These are phyloP conservation scores for Zophobas morio DNA, from an alignment of 1,140 invertebrate species.

Conservation along the genomic window DNA sequence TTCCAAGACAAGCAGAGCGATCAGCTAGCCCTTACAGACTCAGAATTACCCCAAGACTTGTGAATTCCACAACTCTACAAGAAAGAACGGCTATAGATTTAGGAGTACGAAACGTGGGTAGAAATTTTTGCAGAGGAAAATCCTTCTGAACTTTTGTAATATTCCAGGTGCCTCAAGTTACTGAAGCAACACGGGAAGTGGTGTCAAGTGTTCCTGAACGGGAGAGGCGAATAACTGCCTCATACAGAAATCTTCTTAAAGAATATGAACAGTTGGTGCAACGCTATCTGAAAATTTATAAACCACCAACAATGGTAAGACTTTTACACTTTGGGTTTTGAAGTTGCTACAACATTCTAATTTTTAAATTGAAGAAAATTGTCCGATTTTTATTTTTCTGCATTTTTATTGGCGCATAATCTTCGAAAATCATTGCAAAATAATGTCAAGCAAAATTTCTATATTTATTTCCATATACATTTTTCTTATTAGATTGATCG, in stretches of 20 bases:
- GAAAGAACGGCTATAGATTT: conserved; percentile 7
- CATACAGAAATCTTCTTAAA: conserved; percentile 69
- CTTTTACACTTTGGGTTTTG: too few relatives aligned
- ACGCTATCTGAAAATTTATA: conserved; percentile 69
- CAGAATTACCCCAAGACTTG: conserved; percentile 60
- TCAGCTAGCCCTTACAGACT: conserved; percentile 60
- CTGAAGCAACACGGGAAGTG: conserved; percentile 43
- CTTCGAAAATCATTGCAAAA: too few relatives aligned
- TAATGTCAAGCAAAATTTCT: too few relatives aligned
- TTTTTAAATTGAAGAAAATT: conserved; percentile 32
- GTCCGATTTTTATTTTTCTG: too few relatives aligned
- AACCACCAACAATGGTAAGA: conserved; percentile 67
- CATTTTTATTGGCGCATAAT: too few relatives aligned
- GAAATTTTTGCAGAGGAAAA: too few relatives aligned
- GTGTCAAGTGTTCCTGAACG: conserved; percentile 63
- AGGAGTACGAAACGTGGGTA: not conserved
- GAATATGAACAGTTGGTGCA: conserved; percentile 70
- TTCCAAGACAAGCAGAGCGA: conserved; percentile 58
- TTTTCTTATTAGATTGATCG: conserved; percentile 71
- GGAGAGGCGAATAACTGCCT: conserved; percentile 67
- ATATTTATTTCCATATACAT: too few relatives aligned
- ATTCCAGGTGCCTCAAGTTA: conserved; percentile 1
- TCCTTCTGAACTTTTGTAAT: too few relatives aligned
- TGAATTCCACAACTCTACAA: conserved; percentile 14
- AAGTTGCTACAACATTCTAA: too few relatives aligned